A percentile compares a stretch with the other conserved stretches of the same genome.
phyloP scores from a whole-genome alignment of 2,888 invertebrate genomes.

The Caenorhabditis doughertyi region DNA sequence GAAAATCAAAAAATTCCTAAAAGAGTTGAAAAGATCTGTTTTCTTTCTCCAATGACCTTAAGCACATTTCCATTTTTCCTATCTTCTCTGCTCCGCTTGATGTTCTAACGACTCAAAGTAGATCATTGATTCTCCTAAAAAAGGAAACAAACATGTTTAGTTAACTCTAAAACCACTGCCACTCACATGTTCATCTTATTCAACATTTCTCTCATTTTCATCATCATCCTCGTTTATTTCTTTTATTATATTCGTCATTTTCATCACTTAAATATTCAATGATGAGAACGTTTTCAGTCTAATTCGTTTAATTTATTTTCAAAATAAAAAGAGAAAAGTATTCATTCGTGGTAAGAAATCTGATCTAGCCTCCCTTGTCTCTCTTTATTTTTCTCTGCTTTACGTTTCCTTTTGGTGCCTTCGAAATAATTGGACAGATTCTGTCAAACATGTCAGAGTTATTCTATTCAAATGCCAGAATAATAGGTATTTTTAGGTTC shows the following conservation, averaged over 20 bases:
- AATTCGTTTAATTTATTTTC: neutral
- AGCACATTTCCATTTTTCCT: neutral
- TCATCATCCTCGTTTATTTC: conserved; percentile 4
- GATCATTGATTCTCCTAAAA: conserved; percentile 27
- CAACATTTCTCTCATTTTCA: conserved; percentile 26
- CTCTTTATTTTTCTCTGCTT: neutral
- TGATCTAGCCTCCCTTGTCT: neutral
- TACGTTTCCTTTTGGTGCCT: conserved; percentile 19
- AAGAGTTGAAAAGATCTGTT: too few relatives aligned
- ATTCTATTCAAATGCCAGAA: neutral
- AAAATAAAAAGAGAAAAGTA: neutral
- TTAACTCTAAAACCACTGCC: conserved; percentile 9
- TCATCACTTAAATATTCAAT: conserved; percentile 26
- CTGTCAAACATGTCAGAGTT: conserved; percentile 28
- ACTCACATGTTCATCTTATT: conserved; percentile 44
- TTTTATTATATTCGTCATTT: conserved; percentile 5
- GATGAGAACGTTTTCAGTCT: conserved; percentile 24
- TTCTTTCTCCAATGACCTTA: too few relatives aligned
- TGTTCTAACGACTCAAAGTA: conserved; percentile 19
- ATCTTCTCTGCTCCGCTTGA: neutral
- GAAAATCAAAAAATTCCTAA: neutral
- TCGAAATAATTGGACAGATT: conserved; percentile 26
- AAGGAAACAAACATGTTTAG: conserved; percentile 37
- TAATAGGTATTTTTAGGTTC: conserved; percentile 11
- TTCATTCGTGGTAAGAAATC: conserved; percentile 3